Conservation (phyloP, 1,140 invertebrate species). For the Drosophila persimilis region DNA sequence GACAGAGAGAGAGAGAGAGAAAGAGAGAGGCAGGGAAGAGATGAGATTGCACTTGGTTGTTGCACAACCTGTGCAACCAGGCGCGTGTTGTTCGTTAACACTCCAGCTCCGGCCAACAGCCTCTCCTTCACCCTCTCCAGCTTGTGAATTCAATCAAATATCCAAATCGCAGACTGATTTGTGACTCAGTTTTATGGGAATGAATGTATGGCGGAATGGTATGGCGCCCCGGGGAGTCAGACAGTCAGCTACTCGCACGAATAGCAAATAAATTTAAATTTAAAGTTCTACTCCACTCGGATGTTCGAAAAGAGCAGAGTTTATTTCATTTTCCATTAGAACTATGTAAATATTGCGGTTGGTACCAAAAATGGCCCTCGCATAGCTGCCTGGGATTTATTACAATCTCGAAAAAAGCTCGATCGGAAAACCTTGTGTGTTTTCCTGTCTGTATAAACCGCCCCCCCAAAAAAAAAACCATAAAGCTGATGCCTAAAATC, state of each 20-base stretch:
- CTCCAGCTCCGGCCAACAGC: no score
- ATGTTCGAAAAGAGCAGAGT: constrained; percentile 24
- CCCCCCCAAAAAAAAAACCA: constrained; percentile 1
- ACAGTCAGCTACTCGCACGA: neutral
- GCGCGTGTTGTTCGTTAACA: constrained; percentile 15
- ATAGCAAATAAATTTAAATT: neutral
- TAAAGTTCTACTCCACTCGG: neutral
- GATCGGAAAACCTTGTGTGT: constrained; percentile 34
- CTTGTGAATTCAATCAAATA: constrained; percentile 4
- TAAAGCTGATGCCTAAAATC: constrained; percentile 2
- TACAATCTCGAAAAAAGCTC: neutral
- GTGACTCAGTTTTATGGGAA: constrained; percentile 14
- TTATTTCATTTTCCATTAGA: constrained; percentile 27
- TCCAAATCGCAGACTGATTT: neutral
- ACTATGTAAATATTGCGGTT: constrained; percentile 27
- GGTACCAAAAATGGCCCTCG: neutral
- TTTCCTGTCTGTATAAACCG: neutral
- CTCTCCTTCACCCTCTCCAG: neutral
- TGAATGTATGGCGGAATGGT: no score
- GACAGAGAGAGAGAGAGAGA: no score
- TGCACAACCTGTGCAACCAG: constrained; percentile 24
- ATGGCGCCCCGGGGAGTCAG: constrained; percentile 10
- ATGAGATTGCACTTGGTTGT: constrained; percentile 25
- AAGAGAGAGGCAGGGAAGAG: neutral
- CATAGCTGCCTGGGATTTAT: constrained; percentile 6